Percentiles rank a stretch among this genome's conserved stretches.
Evolutionary conservation across 1,140 invertebrate species (phyloP).

Genomic region (Helicoverpa zea): DNA sequence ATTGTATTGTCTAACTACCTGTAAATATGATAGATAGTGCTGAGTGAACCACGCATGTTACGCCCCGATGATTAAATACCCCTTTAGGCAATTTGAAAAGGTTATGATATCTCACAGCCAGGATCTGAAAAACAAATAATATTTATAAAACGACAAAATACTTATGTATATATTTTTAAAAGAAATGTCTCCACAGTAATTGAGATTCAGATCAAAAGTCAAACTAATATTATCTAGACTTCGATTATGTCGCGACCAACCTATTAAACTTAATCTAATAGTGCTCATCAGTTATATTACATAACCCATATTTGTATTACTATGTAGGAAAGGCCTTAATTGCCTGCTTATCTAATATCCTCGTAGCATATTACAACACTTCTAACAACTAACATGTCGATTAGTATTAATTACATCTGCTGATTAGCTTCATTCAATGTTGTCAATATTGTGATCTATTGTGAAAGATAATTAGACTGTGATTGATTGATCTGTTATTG

Average conservation of each 20-base stretch:
- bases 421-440: slow-evolving; percentile 36
- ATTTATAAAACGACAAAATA: no score
- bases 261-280: slow-evolving; percentile 5
- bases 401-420: slow-evolving; percentile 33
- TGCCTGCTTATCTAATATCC: slow-evolving; percentile 23
- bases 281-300: background rate
- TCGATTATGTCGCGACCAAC: background rate
- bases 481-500: slow-evolving; percentile 21
- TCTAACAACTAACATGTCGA: slow-evolving; percentile 1
- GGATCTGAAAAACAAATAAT: background rate
- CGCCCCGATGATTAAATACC: background rate
- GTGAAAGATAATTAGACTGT: slow-evolving; percentile 38
- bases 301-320: slow-evolving; percentile 2
- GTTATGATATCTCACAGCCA: background rate
- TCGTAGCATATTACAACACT: background rate
- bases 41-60: background rate
- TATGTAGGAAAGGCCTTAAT: background rate
- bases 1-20: background rate
- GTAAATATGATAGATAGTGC: slow-evolving; percentile 1
- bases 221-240: no score
- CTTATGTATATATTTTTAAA: background rate
- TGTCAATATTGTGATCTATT: slow-evolving; percentile 44
- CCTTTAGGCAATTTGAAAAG: background rate
- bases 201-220: no score
- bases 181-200: no score